Evolutionary conservation across 2,797 vertebrate genomes (phyloP).

Genomic region (Selene dorsalis): DNA sequence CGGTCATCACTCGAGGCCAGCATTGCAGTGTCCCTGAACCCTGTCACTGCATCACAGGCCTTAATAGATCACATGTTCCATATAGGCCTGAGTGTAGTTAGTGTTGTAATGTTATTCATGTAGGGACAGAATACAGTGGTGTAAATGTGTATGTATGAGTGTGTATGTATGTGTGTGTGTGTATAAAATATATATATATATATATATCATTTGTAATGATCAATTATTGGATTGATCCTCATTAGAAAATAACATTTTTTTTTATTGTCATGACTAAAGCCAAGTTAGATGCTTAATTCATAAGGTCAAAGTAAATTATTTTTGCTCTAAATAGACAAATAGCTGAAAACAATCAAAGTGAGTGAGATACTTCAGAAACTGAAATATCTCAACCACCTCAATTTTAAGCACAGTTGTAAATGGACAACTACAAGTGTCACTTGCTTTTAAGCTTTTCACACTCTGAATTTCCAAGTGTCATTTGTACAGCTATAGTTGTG

Average conservation of each 20-base stretch:
- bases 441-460: background rate
- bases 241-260: background rate
- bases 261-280: background rate
- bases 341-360: background rate
- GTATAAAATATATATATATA: too few species aligned
- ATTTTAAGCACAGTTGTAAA: background rate
- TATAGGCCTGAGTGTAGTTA: conserved; percentile 22
- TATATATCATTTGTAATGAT: background rate
- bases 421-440: background rate
- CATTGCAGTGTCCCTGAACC: conserved; percentile 66
- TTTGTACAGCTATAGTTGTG: background rate
- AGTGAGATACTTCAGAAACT: background rate
- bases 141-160: too few species aligned
- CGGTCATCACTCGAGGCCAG: conserved; percentile 60
- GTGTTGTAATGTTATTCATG: background rate
- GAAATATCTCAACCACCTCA: background rate
- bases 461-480: background rate
- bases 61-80: conserved; percentile 18
- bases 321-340: background rate
- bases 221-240: background rate
- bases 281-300: background rate
- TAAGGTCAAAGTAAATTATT: background rate
- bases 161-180: too few species aligned
- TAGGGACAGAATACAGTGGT: conserved; percentile 25
- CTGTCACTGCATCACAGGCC: conserved; percentile 48